Base-by-base conservation (phyloP, 2,113 vertebrate genomes). In the Rhagologus leucostigma region DNA sequence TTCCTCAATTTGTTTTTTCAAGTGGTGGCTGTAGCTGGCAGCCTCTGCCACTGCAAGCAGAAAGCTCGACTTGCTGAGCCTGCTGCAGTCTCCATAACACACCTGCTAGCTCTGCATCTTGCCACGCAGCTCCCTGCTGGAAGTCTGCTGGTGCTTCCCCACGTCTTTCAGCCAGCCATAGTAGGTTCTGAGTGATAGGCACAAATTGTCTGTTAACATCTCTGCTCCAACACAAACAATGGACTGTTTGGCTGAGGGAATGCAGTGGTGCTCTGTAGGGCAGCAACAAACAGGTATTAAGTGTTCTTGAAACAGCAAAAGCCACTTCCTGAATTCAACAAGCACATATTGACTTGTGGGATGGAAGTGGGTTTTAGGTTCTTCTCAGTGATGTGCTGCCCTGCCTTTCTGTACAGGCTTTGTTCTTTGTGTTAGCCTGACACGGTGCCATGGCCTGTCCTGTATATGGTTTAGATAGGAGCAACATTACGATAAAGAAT, bases 251-350 rank as follows among this genome's bases (percentile, higher is more conserved):
- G 86, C 94, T 69, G 67, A n/a, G 64, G 90, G 81, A 94, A 84
- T 73, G 83, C 73, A 78, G 41, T 3, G 20, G 39, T 73, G 68
- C 78, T 94, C 84, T 83, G 84, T 23, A 96, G 75, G 94, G 93
- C 95, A 96, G 94, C 74, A 79, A 76, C 75, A 90, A 96, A 87
- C 90, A 95, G 97, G 97, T 93, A 96, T 97, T 97, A 97, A 97
- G 94, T 95, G 96, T 96, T 94, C 94, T 96, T 93, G 95, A 95
- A 94, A 71, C 73, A 46, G 92, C 75, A 89, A 90, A 97, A 95
- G 78, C 95, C 95, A 95, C 87, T 97, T 97, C 94, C 97, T 97
- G 94, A 92, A 96, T 93, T 93, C 88, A 75, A 70, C 86, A 96
- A 79, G 82, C 49, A 30, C 75, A 60, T 92, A 85, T 75, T 94